phyloP scores from a whole-genome alignment of 2,113 vertebrate genomes.

The Piaya cayana region DNA sequence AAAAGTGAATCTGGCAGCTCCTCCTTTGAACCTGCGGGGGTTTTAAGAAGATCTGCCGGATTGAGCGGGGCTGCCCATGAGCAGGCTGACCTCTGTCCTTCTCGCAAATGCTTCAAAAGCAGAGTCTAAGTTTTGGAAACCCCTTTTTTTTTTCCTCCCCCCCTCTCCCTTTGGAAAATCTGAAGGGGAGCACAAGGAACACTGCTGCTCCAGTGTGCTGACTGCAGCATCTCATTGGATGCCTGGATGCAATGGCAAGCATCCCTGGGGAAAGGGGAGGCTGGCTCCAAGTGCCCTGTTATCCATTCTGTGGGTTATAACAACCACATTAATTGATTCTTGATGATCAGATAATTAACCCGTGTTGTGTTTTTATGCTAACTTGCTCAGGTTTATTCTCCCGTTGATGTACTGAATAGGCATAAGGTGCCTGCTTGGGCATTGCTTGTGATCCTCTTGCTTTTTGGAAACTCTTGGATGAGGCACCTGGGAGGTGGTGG shows the following conservation, averaged over 20 bases:
- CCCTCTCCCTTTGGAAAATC: neutral
- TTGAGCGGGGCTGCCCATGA: neutral
- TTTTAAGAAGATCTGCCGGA: neutral
- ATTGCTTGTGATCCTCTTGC: neutral
- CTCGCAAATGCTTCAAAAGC: fast-evolving
- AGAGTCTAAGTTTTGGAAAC: neutral
- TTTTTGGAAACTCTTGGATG: neutral
- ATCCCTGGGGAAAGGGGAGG: neutral
- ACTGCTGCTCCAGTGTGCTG: fast-evolving
- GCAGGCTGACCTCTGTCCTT: fast-evolving
- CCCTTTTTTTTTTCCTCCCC: neutral
- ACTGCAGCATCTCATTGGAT: fast-evolving
- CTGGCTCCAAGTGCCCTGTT: fast-evolving
- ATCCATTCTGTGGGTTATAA: neutral
- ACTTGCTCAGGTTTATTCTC: neutral
- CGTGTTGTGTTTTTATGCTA: fast-evolving
- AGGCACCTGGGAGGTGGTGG: neutral
- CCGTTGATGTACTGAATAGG: neutral
- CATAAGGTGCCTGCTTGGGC: neutral
- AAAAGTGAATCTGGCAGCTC: fast-evolving
- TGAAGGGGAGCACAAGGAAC: neutral
- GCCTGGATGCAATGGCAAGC: fast-evolving
- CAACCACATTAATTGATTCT: neutral
- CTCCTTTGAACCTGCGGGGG: neutral
- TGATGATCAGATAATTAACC: neutral